Evolutionary conservation across 2,797 vertebrate genomes (phyloP).

Genomic region (Amniataba percoides): DNA sequence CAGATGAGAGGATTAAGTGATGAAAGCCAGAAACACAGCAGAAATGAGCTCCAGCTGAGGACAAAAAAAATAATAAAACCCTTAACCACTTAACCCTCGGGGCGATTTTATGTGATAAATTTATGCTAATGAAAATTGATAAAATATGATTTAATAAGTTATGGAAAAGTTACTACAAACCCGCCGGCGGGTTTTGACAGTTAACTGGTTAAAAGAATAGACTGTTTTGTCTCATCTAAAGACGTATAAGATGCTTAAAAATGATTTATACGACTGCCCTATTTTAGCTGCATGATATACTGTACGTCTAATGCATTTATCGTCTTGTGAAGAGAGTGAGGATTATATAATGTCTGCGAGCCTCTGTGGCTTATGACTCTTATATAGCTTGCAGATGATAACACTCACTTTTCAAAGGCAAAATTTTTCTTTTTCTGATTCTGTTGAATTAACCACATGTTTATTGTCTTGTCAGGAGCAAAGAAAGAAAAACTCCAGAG

Average conservation of each 20-base stretch:
- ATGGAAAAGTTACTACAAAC: too few species aligned
- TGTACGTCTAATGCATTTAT: conserved; percentile 1
- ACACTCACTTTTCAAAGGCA: conserved; percentile 5
- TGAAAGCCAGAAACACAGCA: conserved; percentile 41
- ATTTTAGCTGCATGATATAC: conserved; percentile 3
- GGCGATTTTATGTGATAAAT: too few species aligned
- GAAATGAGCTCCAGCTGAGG: conserved; percentile 22
- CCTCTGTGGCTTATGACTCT: conserved; percentile 6
- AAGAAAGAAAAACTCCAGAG: conserved; percentile 19
- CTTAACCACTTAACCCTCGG: too few species aligned
- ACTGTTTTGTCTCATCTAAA: conserved; percentile 4
- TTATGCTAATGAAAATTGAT: too few species aligned
- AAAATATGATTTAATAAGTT: too few species aligned
- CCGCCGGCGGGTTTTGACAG: too few species aligned
- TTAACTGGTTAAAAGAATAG: too few species aligned
- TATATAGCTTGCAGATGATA: conserved; percentile 26
- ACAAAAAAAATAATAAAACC: conserved; percentile 5
- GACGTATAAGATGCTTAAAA: conserved; percentile 3
- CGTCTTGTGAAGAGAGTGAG: conserved; percentile 14
- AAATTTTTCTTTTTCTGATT: conserved; percentile 33
- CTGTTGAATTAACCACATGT: conserved; percentile 23
- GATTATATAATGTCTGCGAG: conserved; percentile 15
- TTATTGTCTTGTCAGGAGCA: conserved; percentile 28
- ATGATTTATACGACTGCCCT: conserved; percentile 14
- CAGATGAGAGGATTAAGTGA: conserved; percentile 28